Base-by-base conservation (phyloP, 2,113 vertebrate species). In the Pristiophorus japonicus region DNA sequence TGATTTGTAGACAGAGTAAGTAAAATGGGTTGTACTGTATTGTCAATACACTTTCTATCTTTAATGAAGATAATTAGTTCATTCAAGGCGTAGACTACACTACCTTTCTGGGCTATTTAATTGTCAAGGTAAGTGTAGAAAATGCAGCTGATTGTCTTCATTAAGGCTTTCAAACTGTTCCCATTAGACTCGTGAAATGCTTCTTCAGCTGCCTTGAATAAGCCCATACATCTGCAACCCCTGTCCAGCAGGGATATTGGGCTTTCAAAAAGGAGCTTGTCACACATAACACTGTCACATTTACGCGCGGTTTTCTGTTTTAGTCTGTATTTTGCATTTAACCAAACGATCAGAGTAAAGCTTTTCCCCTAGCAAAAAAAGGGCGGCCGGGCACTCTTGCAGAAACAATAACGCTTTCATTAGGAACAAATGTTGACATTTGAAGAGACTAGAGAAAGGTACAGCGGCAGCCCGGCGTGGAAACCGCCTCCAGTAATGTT, bases 371-470 rank as follows among this genome's bases (percentile, higher is more conserved):
- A 14, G 65, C 63, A 51, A 51, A 66, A 93, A 63, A 94, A 97
- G 98, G 97, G 97, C 97, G 96, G 97, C 97, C 96, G 97, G 97
- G 96, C 96, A 96, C 97, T 97, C 97, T 97, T 97, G 97, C 97
- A 97, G 98, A 98, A 98, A 99, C 98, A 98, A 97, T 98, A 98
- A 98, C 97, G 98, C 98, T 97, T 97, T 98, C 98, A 98, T 98
- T 98, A 97, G 97, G 97, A 98, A 98, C 98, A 98, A 98, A 98
- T 98, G 98, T 98, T 98, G 98, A 98, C 98, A 98, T 98, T 98
- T 98, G 97, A 97, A 97, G 96, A 96, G 97, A 97, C 96, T 59
- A 94, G 96, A 84, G 70, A 94, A 97, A 96, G 96, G 97, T 96
- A 96, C 96, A 96, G 95, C 96, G 96, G 97, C 96, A 96, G 96